Percentiles rank a stretch among this genome's conserved stretches.
Conservation (phyloP, 1,140 invertebrate genomes). For the Phymastichus coffea region DNA sequence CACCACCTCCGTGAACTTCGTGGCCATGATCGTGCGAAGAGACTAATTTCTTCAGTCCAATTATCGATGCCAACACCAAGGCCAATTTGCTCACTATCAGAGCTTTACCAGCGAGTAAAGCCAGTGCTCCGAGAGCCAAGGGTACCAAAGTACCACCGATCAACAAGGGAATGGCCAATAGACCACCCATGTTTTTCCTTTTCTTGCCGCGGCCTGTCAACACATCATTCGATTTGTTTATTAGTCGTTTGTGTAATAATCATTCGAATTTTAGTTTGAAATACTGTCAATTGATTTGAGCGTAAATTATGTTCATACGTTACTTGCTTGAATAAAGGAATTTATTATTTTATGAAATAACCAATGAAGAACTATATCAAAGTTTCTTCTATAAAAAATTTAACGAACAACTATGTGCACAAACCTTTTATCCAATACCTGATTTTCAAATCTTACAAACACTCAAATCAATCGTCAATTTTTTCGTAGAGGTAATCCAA, state of each 20-base stretch:
- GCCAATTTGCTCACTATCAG: conserved; percentile 81
- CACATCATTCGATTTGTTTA: too few relatives aligned
- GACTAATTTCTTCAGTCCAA: conserved; percentile 79
- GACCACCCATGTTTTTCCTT: conserved; percentile 69
- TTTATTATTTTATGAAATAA: too few relatives aligned
- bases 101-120: conserved; percentile 79
- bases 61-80: conserved; percentile 76
- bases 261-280: too few relatives aligned
- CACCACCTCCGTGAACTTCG: conserved; percentile 63
- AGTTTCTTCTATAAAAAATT: too few relatives aligned
- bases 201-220: conserved; percentile 62
- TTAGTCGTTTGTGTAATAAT: too few relatives aligned
- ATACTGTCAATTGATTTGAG: background rate
- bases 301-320: conserved; percentile 14
- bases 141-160: conserved; percentile 78
- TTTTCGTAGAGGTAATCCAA: too few relatives aligned
- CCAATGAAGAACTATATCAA: too few relatives aligned
- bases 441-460: too few relatives aligned
- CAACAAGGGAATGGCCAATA: conserved; percentile 74
- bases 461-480: too few relatives aligned
- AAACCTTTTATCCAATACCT: too few relatives aligned
- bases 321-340: background rate
- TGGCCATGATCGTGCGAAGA: conserved; percentile 64
- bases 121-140: conserved; percentile 74
- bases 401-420: too few relatives aligned